Percentiles rank a stretch among this genome's conserved stretches.
phyloP scores from a whole-genome alignment of 2,113 vertebrate species.

The Micromys minutus region DNA sequence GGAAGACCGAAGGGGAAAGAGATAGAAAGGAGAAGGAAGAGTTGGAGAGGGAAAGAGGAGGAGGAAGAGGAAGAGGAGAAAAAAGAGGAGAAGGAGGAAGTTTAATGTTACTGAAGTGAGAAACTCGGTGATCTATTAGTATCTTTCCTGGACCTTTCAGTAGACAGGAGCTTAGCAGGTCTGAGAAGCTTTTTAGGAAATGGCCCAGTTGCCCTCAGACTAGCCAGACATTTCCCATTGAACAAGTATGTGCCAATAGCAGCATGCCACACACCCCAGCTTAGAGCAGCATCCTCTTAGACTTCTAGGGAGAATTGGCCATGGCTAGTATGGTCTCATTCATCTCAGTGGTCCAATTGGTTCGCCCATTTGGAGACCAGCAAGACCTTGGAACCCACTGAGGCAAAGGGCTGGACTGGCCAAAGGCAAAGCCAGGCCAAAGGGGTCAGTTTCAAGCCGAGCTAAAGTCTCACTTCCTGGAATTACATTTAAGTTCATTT shows the following conservation, averaged over 20 bases:
- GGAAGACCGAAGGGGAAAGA: rapidly evolving
- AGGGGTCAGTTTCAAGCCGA: not conserved
- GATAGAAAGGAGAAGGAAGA: too few species aligned
- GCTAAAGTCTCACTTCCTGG: not conserved
- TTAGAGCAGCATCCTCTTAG: not conserved
- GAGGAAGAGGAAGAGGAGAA: too few species aligned
- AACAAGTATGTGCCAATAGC: not conserved
- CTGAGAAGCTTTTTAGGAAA: constrained; percentile 1
- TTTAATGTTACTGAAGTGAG: not conserved
- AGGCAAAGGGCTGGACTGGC: too few species aligned
- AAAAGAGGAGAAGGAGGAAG: too few species aligned
- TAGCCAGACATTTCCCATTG: not conserved
- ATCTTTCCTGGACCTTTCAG: not conserved
- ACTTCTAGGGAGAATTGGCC: not conserved
- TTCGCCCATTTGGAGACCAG: not conserved
- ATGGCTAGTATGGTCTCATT: not conserved
- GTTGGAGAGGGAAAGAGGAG: rapidly evolving
- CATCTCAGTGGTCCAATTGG: not conserved
- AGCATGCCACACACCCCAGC: not conserved
- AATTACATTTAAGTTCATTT: not conserved
- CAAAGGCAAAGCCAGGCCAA: not conserved
- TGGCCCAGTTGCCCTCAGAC: not conserved
- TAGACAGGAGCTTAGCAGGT: not conserved
- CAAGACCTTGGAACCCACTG: too few species aligned
- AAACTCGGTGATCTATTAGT: not conserved